Conservation (phyloP, 35 echinoderm and acorn worm species). For the Apostichopus parvimensis region DNA sequence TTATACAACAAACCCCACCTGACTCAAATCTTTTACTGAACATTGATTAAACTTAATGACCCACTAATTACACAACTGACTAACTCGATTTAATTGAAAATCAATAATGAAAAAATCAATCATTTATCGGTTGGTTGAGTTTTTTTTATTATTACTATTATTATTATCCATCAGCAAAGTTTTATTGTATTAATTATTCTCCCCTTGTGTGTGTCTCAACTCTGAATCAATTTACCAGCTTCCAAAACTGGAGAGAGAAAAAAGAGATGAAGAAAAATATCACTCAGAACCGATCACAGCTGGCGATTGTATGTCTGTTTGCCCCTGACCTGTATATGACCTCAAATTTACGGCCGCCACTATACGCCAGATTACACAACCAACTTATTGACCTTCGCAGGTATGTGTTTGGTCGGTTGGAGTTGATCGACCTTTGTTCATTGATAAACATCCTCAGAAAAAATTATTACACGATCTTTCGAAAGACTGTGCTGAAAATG, state of each 20-base stretch:
- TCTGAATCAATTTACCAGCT: not conserved
- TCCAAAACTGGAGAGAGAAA: not conserved
- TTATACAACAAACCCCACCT: no score
- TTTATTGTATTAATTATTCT: no score
- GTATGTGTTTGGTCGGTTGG: slow-evolving; percentile 30
- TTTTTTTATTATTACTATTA: no score
- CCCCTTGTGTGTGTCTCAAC: not conserved
- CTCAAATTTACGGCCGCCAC: slow-evolving; percentile 3
- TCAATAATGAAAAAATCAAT: no score
- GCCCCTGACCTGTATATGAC: slow-evolving; percentile 27
- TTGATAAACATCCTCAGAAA: slow-evolving; percentile 39
- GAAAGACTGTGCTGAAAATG: not conserved
- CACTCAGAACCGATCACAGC: not conserved
- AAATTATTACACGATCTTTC: not conserved
- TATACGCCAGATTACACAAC: slow-evolving; percentile 41
- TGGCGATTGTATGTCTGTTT: not conserved
- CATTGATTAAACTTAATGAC: no score
- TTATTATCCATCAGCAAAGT: no score
- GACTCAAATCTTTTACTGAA: no score
- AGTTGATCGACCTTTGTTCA: slow-evolving; percentile 41
- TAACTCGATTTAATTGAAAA: no score
- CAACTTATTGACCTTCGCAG: slow-evolving; percentile 20
- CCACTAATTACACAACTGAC: no score
- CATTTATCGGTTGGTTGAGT: no score
- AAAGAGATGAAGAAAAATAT: not conserved